Evolutionary conservation across 2,113 vertebrate genomes (phyloP), one percentile per base, ranked within the genome.

Genomic region (Esox niger): DNA sequence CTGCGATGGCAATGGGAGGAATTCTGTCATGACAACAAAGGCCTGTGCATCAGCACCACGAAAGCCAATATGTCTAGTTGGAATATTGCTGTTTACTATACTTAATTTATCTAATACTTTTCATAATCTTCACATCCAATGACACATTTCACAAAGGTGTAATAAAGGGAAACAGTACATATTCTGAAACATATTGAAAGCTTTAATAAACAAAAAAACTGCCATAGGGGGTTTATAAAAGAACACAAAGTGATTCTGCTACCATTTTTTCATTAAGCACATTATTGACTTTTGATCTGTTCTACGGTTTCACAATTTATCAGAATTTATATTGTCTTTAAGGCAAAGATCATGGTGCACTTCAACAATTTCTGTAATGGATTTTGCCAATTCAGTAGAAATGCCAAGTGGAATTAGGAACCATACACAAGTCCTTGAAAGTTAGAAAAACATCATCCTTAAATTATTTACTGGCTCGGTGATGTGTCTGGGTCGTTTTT

Each of bases 401-500:
- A 30, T 68, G 13, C 25, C 7, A 29, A 21, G 25, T 43, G 52
- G 49, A 32, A 54, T 46, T 31, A 59, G 66, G n/a, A 17, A 66
- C 57, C 58, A 56, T 6, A 13, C 31, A 29, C 35, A 54, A 25
- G 69, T 60, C 77, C 15, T 38, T 52, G 33, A 74, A 64, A 73
- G 57, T 26, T 38, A 60, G 58, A 47, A 59, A 68, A 73, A 43
- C 70, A 30, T 55, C 70, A 32, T 30, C 33, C 64, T n/a, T 82
- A 59, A 80, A 85, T 80, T 55, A 84, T 83, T 82, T 75, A 80
- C 54, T 21, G 9, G 25, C 64, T 56, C 17, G 0, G 13, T 21
- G 62, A 68, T 38, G 60, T 68, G 56, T 74, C 76, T 46, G 63
- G 21, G 35, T 80, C 74, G 58, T 57, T 68, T 66, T 47, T 17